Evolutionary conservation across 2,113 vertebrate species (phyloP), one percentile per base, ranked within the genome.

Genomic region (Salminus brasiliensis): DNA sequence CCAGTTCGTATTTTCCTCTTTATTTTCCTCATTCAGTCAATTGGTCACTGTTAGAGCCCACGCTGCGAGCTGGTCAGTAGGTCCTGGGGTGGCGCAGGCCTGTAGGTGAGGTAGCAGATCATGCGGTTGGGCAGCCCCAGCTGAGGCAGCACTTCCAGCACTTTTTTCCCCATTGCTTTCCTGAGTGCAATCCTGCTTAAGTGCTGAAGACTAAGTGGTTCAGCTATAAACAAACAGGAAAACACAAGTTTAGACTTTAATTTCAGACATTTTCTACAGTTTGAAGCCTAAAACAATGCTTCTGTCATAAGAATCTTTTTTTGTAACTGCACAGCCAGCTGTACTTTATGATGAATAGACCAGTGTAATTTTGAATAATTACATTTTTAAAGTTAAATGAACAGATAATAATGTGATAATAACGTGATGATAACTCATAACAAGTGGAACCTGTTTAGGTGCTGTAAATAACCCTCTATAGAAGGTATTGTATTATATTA

Each of bases 111-210:
- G 89, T 95, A 98, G 29, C 86, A 72, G 34, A 94, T 91, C 27
- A 98, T 91, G 67, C 94, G 84, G 0, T 88, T 91, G 4, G 97
- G 96, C 25, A 98, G 93, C 18, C 89, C 84, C 15, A 98, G 87
- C 79, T 92, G 84, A 84, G 93, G 78, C 0, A 97, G 87, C 25
- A 91, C 92, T 34, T 92, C 83, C 55, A 91, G 84, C 0, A 92
- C 93, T 18, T 88, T 87, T 55, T 78, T 91, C 0, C 96, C 96
- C 0, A 95, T 85, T 0, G 88, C 84, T 66, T 78, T 93, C 83
- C 96, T 90, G 68, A 97, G 70, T 0, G 87, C 88, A 23, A 97
- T 88, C 45, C 97, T 90, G 91, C 95, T 95, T 79, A 97, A 92
- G 87, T 98, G 95, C 1, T 94, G 93, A 68, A 98, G 89, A 45